Evolutionary conservation across 2,113 vertebrate species (phyloP), one percentile per base, ranked within the genome.

Genomic region (Pseudorhombus dupliciocellatus): DNA sequence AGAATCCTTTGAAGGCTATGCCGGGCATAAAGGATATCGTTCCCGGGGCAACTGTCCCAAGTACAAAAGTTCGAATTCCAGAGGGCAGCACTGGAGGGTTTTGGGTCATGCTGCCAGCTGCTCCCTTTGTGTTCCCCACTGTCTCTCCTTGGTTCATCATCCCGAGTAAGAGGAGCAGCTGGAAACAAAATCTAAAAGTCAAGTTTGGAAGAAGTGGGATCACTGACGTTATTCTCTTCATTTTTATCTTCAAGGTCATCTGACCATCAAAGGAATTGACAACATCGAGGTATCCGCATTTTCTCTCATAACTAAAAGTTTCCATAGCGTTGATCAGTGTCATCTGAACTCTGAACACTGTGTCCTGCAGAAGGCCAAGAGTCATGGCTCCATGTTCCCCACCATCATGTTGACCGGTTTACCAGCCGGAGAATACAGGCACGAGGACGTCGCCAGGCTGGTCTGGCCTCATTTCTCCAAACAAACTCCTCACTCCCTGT

Each of bases 381-480:
- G 0, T 16, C 20, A 0, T 0, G 50, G 9, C 3, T 37, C 65
- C 0, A 6, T 2, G 2, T 44, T 55, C 26, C 44, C 28, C 46
- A 83, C 70, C 0, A 6, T 86, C 60, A 86, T 88, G 87, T 8
- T 88, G 53, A 88, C 87, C 0, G 61, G 74, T 53, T 53, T 88
- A 9, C 81, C 87, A 1, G 31, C 52, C 8, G 64, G 15, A 11
- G 9, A 7, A n/a, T 86, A 81, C 74, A 58, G 0, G 0, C 81
- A 83, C 0, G 24, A 67, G 28, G 77, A 83, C 14, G 14, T 89
- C 0, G 77, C 63, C 3, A 16, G 4, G 31, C 48, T 84, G 18
- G 69, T 79, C 9, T 72, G 79, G 77, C 24, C 14, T 1, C 58
- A 63, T 46, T 44, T 85, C 10, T 26, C 59, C n/a, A 16, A 48